Evolutionary conservation across 2,888 invertebrate species (phyloP).

Genomic region (Rhogogaster chlorosoma): DNA sequence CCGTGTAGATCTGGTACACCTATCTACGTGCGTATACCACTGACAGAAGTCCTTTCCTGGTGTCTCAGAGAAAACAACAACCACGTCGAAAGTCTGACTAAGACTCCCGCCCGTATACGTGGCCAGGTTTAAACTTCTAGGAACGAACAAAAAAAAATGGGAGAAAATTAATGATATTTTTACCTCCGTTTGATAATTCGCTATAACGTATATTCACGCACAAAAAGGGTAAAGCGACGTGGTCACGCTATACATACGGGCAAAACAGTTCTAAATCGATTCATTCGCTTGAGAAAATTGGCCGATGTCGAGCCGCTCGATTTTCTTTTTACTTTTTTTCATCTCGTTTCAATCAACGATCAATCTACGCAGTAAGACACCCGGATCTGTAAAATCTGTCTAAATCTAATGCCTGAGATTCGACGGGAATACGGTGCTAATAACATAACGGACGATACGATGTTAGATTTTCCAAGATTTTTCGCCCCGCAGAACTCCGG

Average conservation of each 20-base stretch:
- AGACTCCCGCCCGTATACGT: too few relatives aligned
- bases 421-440: constrained; percentile 4
- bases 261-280: background rate
- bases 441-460: background rate
- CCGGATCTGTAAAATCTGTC: constrained; percentile 29
- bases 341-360: constrained; percentile 16
- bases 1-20: background rate
- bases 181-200: background rate
- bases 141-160: background rate
- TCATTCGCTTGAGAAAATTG: constrained; percentile 23
- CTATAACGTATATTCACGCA: background rate
- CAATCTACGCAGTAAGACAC: background rate
- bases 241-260: background rate
- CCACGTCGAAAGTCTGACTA: background rate
- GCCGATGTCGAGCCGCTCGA: background rate
- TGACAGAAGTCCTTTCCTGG: background rate
- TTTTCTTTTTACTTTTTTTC: background rate
- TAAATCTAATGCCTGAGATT: constrained; percentile 18
- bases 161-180: background rate
- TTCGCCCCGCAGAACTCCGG: constrained; percentile 17
- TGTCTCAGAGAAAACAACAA: background rate
- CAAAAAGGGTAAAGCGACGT: background rate
- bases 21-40: background rate
- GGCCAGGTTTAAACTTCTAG: background rate
- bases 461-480: constrained; percentile 5